Conservation (phyloP, 2,113 vertebrate species). For the Festucalex cinctus region DNA sequence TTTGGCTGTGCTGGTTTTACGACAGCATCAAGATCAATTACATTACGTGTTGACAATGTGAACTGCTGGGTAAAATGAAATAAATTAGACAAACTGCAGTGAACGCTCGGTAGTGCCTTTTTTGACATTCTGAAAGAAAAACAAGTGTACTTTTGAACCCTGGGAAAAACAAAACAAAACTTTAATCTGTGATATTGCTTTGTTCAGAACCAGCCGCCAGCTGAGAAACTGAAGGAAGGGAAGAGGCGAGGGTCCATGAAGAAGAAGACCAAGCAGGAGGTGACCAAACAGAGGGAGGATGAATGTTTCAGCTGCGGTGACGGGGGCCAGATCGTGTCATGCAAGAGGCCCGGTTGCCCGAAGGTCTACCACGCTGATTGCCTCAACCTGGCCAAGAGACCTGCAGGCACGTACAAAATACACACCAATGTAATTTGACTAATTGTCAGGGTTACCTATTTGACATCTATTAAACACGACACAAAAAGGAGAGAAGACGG, state of each 20-base stretch:
- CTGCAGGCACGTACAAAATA: constrained; percentile 79
- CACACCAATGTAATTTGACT: too few species aligned
- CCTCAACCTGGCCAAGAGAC: constrained; percentile 92
- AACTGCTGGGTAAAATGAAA: too few species aligned
- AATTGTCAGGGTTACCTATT: too few species aligned
- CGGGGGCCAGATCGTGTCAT: constrained; percentile 92
- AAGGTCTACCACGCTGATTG: constrained; percentile 98
- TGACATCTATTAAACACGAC: too few species aligned
- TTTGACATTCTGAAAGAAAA: too few species aligned
- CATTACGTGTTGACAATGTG: too few species aligned
- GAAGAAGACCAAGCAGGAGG: constrained; percentile 83
- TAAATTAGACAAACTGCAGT: too few species aligned
- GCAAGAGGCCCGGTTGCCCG: constrained; percentile 94
- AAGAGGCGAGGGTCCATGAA: constrained; percentile 81
- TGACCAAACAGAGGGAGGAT: constrained; percentile 91
- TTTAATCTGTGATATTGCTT: not conserved
- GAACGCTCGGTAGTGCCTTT: too few species aligned
- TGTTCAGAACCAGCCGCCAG: constrained; percentile 82
- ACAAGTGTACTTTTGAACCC: too few species aligned
- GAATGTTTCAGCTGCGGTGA: constrained; percentile 98
- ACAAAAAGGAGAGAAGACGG: too few species aligned
- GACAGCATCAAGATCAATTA: too few species aligned
- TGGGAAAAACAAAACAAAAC: not conserved
- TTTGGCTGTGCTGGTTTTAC: too few species aligned
- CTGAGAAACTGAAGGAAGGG: constrained; percentile 86